Conservation (phyloP, 92 coral and sea anemone genomes). For the Siderastrea siderea region DNA sequence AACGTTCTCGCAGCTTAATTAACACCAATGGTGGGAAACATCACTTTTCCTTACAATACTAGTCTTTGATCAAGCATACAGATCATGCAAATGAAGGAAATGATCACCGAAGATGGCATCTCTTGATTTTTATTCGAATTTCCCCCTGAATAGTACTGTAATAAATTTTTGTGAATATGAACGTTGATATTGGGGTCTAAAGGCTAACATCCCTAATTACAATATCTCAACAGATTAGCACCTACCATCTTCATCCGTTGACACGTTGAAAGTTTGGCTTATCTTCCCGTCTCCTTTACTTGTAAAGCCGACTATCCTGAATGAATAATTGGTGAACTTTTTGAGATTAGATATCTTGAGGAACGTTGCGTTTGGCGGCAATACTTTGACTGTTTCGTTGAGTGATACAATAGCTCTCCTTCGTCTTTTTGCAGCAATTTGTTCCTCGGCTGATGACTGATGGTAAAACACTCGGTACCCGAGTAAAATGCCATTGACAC, state of each 20-base stretch:
- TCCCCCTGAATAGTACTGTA: too few species aligned
- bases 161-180: too few species aligned
- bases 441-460: conserved; percentile 8
- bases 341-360: conserved; percentile 51
- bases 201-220: too few species aligned
- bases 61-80: too few species aligned
- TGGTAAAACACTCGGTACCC: conserved; percentile 70
- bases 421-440: conserved; percentile 6
- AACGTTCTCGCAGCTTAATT: too few species aligned
- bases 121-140: too few species aligned
- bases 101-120: too few species aligned
- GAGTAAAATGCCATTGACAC: conserved; percentile 78
- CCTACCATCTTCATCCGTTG: conserved; percentile 86
- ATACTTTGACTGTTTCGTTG: conserved; percentile 48
- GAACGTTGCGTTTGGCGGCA: conserved; percentile 69
- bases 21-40: too few species aligned
- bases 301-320: conserved; percentile 79
- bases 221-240: not conserved
- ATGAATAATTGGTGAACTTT: conserved; percentile 70
- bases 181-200: too few species aligned
- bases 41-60: too few species aligned
- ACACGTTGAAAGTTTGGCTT: conserved; percentile 39
- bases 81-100: too few species aligned
- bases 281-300: conserved; percentile 74
- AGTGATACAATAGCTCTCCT: not conserved